phyloP scores from a whole-genome alignment of 2,888 invertebrate species.

The Dione juno region DNA sequence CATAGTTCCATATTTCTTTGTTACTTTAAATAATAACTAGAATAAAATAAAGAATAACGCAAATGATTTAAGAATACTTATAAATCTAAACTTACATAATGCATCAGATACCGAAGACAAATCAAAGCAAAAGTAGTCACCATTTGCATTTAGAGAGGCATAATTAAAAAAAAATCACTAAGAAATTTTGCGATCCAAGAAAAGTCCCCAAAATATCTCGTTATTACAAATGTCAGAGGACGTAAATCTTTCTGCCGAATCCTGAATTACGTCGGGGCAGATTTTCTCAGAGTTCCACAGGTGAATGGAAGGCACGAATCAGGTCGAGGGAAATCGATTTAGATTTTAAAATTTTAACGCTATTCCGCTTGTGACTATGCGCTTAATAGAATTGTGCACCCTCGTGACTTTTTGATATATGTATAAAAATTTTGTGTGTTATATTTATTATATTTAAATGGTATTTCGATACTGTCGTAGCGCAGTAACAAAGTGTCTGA shows the following conservation, averaged over 20 bases:
- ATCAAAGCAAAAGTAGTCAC: conserved; percentile 20
- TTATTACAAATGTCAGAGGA: conserved; percentile 44
- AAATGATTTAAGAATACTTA: no score
- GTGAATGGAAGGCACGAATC: conserved; percentile 57
- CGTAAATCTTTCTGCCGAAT: conserved; percentile 43
- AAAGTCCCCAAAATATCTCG: conserved; percentile 41
- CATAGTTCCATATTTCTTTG: no score
- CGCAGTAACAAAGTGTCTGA: no score
- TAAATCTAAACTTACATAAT: conserved; percentile 1
- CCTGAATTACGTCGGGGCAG: conserved; percentile 43
- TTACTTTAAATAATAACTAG: no score
- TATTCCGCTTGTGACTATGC: conserved; percentile 50
- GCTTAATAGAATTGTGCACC: conserved; percentile 47
- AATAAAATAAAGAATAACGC: no score
- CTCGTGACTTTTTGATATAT: conserved; percentile 33
- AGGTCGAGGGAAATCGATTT: conserved; percentile 63
- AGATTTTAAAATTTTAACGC: conserved; percentile 56
- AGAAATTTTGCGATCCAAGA: conserved; percentile 30
- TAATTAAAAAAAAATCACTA: conserved; percentile 31
- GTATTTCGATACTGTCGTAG: no score
- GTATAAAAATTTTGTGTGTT: not conserved
- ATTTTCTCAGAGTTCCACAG: conserved; percentile 48
- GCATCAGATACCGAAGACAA: conserved; percentile 8
- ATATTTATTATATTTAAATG: not conserved
- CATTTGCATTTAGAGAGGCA: conserved; percentile 24